Percentiles rank a stretch among this genome's conserved stretches.
These are phyloP conservation scores for Etheostoma cragini DNA, from an alignment of 2,113 vertebrate species.

Conservation along the genomic window DNA sequence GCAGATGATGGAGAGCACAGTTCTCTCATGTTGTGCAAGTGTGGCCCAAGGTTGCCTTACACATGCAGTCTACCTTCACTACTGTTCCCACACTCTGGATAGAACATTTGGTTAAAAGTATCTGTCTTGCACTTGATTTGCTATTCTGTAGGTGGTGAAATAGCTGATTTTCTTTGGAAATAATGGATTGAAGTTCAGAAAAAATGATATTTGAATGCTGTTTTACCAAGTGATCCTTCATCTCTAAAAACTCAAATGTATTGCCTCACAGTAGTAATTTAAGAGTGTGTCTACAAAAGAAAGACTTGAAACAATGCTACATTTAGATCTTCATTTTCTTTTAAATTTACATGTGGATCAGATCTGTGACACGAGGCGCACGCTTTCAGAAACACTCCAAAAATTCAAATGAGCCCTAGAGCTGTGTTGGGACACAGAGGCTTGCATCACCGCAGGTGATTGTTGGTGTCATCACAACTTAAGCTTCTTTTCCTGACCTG, in stretches of 20 bases:
- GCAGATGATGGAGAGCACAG: conserved; percentile 29
- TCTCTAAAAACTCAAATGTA: conserved; percentile 25
- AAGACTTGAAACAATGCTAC: not conserved
- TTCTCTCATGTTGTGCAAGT: conserved; percentile 56
- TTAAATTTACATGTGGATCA: conserved; percentile 33
- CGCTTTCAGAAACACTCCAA: conserved; percentile 10
- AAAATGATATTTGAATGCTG: conserved; percentile 23
- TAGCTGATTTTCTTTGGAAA: conserved; percentile 58
- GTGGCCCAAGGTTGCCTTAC: conserved; percentile 42
- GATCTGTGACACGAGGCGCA: conserved; percentile 23
- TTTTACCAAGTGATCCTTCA: conserved; percentile 32
- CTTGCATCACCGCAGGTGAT: conserved; percentile 65
- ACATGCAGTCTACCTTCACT: conserved; percentile 53
- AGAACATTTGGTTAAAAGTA: conserved; percentile 68
- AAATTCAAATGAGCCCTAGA: conserved; percentile 51
- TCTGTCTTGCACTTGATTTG: conserved; percentile 65
- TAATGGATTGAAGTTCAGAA: conserved; percentile 48
- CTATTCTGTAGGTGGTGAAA: conserved; percentile 67
- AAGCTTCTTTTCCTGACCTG: conserved; percentile 37
- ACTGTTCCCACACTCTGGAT: conserved; percentile 55
- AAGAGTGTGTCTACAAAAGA: not conserved
- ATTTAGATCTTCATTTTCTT: not conserved
- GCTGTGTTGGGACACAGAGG: conserved; percentile 62
- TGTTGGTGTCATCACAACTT: conserved; percentile 69
- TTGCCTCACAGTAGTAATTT: not conserved